phyloP scores from a whole-genome alignment of 2,113 vertebrate genomes.

The Sebastes schlegelii region DNA sequence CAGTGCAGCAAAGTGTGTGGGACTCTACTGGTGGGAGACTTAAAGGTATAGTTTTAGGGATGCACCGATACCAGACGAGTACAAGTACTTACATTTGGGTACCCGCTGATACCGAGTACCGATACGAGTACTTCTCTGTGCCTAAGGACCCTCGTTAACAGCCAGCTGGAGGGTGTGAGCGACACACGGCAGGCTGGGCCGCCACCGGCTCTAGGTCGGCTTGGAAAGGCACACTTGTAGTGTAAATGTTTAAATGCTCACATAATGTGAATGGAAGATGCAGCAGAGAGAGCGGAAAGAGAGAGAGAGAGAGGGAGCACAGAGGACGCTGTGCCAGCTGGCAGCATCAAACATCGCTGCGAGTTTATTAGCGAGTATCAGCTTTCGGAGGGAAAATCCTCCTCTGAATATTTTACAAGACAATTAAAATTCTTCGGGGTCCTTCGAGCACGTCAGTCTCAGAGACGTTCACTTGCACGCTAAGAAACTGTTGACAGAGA shows the following conservation, averaged over 20 bases:
- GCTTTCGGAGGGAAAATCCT: conserved; percentile 64
- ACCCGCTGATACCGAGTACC: too few relatives aligned
- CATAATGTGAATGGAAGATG: not conserved
- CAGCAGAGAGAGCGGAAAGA: not conserved
- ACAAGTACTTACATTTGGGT: too few relatives aligned
- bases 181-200: too few relatives aligned
- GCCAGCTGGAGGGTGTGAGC: too few relatives aligned
- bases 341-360: conserved; percentile 41
- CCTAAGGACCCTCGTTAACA: too few relatives aligned
- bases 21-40: not conserved
- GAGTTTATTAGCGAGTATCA: conserved; percentile 60
- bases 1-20: not conserved
- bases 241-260: not conserved
- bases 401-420: conserved; percentile 63
- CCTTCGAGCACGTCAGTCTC: conserved; percentile 46
- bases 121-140: too few relatives aligned
- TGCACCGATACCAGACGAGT: too few relatives aligned
- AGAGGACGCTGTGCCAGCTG: conserved; percentile 39
- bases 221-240: not conserved
- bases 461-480: conserved; percentile 14
- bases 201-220: too few relatives aligned
- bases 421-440: conserved; percentile 68
- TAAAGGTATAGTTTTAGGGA: too few relatives aligned
- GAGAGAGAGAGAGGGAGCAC: not conserved
- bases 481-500: conserved; percentile 48